Evolutionary conservation across 2,888 invertebrate genomes (phyloP).

Genomic region (Nowickia ferox): DNA sequence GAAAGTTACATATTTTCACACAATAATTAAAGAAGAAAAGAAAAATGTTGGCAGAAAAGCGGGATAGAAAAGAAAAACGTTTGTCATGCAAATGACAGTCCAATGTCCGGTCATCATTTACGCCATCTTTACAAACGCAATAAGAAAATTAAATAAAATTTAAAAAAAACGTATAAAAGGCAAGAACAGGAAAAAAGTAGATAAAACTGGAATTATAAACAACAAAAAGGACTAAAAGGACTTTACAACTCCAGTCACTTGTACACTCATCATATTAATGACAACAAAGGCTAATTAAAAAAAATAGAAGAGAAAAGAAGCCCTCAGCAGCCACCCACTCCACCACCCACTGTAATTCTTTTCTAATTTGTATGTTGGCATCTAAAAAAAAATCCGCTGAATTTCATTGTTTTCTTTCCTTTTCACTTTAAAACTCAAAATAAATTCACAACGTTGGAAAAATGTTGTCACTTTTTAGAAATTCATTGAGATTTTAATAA

Average conservation of each 20-base stretch:
- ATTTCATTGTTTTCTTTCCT: background rate
- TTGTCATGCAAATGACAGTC: constrained; percentile 82
- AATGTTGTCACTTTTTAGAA: constrained; percentile 69
- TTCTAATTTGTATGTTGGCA: background rate
- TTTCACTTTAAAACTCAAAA: background rate
- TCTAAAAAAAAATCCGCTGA: background rate
- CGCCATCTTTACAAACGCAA: constrained; percentile 71
- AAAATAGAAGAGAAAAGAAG: background rate
- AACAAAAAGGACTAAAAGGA: constrained; percentile 52
- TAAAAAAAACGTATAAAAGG: background rate
- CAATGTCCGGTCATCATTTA: constrained; percentile 75
- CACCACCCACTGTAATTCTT: background rate
- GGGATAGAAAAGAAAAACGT: constrained; percentile 71
- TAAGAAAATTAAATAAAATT: constrained; percentile 6
- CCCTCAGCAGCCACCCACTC: background rate
- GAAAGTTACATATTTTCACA: constrained; percentile 70
- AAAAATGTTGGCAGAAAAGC: constrained; percentile 31
- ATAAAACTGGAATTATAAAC: constrained; percentile 6
- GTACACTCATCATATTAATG: constrained; percentile 65
- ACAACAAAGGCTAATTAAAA: constrained; percentile 72
- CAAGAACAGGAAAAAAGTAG: background rate
- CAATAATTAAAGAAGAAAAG: constrained; percentile 65
- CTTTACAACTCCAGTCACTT: constrained; percentile 64
- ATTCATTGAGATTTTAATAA: constrained; percentile 71
- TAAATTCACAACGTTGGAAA: constrained; percentile 62